A percentile compares a stretch with the other conserved stretches of the same genome.
phyloP scores from a whole-genome alignment of 2,888 invertebrate genomes.

The Drosophila fulvimacula region DNA sequence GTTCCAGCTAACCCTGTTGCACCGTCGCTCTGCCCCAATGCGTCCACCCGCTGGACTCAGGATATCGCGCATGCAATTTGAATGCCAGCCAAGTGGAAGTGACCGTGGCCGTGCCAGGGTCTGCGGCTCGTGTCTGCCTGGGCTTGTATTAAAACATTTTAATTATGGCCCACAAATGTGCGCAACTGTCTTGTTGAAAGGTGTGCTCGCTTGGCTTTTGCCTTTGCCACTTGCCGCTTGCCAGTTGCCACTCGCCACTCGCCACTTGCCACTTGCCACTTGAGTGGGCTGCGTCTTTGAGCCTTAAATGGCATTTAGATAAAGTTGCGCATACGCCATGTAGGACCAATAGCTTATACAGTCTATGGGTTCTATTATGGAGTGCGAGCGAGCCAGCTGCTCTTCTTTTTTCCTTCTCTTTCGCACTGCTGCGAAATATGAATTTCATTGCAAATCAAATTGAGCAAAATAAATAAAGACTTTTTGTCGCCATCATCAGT shows the following conservation, averaged over 20 bases:
- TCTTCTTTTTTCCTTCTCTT: constrained; percentile 34
- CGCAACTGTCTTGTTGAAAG: constrained; percentile 60
- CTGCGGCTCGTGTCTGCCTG: constrained; percentile 22
- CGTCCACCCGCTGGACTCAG: constrained; percentile 15
- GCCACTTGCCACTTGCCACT: constrained; percentile 26
- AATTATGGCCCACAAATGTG: constrained; percentile 77
- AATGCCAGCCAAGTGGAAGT: constrained; percentile 42
- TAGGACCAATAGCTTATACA: constrained; percentile 61
- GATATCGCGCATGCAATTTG: constrained; percentile 57
- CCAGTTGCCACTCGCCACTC: constrained; percentile 14
- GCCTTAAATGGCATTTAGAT: constrained; percentile 79
- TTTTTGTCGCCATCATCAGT: constrained; percentile 61
- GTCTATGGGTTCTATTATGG: neutral
- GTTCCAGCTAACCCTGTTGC: constrained; percentile 27
- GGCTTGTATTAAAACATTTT: constrained; percentile 76
- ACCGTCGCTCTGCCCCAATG: neutral
- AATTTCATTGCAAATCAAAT: constrained; percentile 75
- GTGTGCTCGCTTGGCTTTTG: constrained; percentile 39
- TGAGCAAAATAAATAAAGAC: constrained; percentile 65
- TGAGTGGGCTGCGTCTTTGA: constrained; percentile 51
- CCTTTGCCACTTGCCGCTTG: constrained; percentile 36
- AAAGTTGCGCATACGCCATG: constrained; percentile 55
- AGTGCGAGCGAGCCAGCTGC: neutral
- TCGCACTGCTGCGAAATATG: constrained; percentile 66
- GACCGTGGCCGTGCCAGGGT: constrained; percentile 4